phyloP scores from a whole-genome alignment of 2,113 vertebrate genomes.

The Ancistrus triradiatus region DNA sequence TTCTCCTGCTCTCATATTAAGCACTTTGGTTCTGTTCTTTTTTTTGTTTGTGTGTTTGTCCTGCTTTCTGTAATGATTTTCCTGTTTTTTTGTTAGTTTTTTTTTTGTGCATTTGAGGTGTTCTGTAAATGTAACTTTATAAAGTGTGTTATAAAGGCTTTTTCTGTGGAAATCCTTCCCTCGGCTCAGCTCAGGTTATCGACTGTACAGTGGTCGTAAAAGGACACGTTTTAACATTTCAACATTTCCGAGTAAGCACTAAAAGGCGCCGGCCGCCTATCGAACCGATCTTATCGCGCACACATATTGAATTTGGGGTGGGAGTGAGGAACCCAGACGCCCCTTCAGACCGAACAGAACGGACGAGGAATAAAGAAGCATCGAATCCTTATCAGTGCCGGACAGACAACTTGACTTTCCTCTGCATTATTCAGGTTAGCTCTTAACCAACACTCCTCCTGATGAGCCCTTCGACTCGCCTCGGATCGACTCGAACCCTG shows the following conservation, averaged over 20 bases:
- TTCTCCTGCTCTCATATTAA: no score
- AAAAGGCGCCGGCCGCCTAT: not conserved
- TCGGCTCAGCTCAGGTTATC: not conserved
- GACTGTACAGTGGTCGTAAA: not conserved
- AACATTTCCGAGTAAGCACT: not conserved
- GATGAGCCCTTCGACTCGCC: constrained; percentile 31
- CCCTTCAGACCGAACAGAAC: no score
- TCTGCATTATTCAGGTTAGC: constrained; percentile 31
- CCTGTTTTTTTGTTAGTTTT: no score
- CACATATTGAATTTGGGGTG: constrained; percentile 12
- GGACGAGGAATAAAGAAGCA: not conserved
- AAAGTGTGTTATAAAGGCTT: no score
- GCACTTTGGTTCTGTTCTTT: no score
- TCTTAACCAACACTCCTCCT: constrained; percentile 35
- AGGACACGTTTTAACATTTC: constrained; percentile 22
- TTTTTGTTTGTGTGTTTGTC: no score
- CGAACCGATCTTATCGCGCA: constrained; percentile 16
- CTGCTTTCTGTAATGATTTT: no score
- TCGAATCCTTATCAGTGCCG: constrained; percentile 31
- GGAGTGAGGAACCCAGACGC: constrained; percentile 1
- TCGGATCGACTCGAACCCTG: constrained; percentile 23
- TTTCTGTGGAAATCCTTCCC: no score
- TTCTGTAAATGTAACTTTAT: no score
- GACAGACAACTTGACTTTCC: constrained; percentile 25
- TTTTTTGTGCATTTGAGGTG: no score